Evolutionary conservation across 2,797 vertebrate genomes (phyloP), one percentile per base, ranked within the genome.

Genomic region (Semotilus atromaculatus): DNA sequence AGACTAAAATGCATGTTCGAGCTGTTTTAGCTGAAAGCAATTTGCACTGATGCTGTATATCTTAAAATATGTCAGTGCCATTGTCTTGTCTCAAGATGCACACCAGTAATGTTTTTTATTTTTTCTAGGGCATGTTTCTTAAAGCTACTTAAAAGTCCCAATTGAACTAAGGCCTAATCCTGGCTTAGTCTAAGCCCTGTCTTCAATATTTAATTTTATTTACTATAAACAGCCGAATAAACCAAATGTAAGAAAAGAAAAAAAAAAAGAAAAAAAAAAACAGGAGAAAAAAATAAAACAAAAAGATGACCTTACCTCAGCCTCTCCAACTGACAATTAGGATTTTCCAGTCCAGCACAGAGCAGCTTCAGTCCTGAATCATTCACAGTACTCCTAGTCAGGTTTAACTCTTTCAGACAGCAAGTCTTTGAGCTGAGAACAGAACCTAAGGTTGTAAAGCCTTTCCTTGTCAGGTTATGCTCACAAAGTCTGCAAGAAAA

Each of bases 331-430:
- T 6, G 36, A 72, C 67, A 81, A 0, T 72, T n/a, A 31, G 18
- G n/a, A 23, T 72, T 71, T 14, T 4, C n/a, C 16, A 81, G 36
- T 31, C 51, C 80, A 8, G 3, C 23, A 72, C 67, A 60, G 51
- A 81, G 51, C 3, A 23, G 7, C 36, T 1, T 60, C 11, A 81
- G 5, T 60, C 0, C 51, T 60, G 0, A 5, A 60, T 72, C 67
- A 2, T 43, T 60, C 10, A 60, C 0, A 31, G 0, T 60, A 29
- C 36, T 23, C 1, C 1, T 2, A 31, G 26, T 1, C 53, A 81
- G 19, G 36, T 58, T 60, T 19, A 81, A 3, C 53, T 81, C 80
- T 72, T 53, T 81, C 67, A 81, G 36, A 3, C 67, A 81, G 9
- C 66, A 81, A 1, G 18, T 72, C 13, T 60, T 72, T 72, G 80